Base-by-base conservation (phyloP, 2,888 invertebrate species). In the Tribolium freemani region DNA sequence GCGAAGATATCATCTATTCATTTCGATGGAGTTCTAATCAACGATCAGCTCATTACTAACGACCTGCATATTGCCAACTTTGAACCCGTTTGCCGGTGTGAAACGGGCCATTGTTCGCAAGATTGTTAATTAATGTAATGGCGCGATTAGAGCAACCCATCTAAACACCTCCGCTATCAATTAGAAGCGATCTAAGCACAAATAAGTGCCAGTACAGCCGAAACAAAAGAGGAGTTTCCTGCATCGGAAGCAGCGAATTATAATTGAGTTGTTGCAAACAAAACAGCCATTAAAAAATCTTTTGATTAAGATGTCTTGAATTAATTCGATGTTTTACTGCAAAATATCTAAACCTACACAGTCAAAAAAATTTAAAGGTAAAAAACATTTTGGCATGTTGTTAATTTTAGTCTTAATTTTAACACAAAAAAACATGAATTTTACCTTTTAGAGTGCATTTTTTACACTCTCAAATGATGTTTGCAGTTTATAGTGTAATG, bases 11-110 rank as follows among this genome's bases (percentile, higher is more conserved):
- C 57, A 71, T 71, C 71, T 71, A 57, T 57, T 66, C 71, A 71
- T 71, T 71, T 64, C 71, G 71, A 71, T 71, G 50, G 71, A 50
- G 57, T 57, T 45, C 64, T 75, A 70, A 75, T 75, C 74, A 67
- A 60, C 16, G 38, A 75, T 75, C 74, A 72, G 67, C 70, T 67
- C 67, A 70, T 75, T 75, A 75, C 69, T 60, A 70, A 70, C 60
- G 70, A 70, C 67, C 66, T 75, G 74, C 69, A 75, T 75, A 75
- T 75, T 75, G 72, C 70, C 54, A 72, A 72, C 66, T 75, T 67
- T 72, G 72, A 69, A 70, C 70, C 61, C 60, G 70, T 68, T 69
- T 70, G 45, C 44, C 44, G 44, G 60, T 58, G 71, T 44, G 67
- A 69, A 68, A 67, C 63, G 31, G 53, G 60, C 71, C 50, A 74